Base-by-base conservation (phyloP, 2,888 invertebrate species). In the Eupeodes luniger region DNA sequence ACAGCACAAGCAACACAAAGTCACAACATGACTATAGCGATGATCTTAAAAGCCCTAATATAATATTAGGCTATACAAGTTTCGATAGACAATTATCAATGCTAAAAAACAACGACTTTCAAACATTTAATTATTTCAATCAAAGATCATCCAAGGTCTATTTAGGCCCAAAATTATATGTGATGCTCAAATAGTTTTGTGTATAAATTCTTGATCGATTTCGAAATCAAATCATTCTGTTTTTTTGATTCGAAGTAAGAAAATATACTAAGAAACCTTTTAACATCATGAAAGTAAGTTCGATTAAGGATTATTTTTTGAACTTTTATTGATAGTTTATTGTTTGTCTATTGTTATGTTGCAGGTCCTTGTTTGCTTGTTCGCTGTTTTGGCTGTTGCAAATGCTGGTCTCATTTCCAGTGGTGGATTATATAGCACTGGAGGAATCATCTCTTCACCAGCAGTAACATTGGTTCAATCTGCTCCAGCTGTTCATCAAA, bases 241-340 rank as follows among this genome's bases (percentile, higher is more conserved):
- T 62, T 75, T 16, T 55, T 64, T 62, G 19, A 14, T 14, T 75
- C 62, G 62, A 80, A 74, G 47, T 19, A 74, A 67, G 47, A 84
- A 74, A 59, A 75, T 55, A 80, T 7, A 0, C 40, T 7, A 36
- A 36, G 5, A 7, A 40, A 40, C 9, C 40, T 7, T 14, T 19
- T 19, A 62, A 64, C 84, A 67, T 62, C 80, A 84, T 84, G 84
- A 84, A 84, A 61, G 85, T 85, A 64, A 81, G 76, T 76, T 64
- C 11, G 14, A 51, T 10, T 12, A 14, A 5, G 4, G 49, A 51
- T 44, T 62, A 49, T 3, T 10, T 6, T 34, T 14, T 2, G 57
- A n/a, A 0, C 1, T 5, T 40, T 61, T n/a, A 14, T 12, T 36
- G 5, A 4, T 53, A 16, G 16, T 7, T 53, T 16, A n/a, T 34